Conservation (phyloP, 2,888 invertebrate genomes). For the Drosophila greeni region DNA sequence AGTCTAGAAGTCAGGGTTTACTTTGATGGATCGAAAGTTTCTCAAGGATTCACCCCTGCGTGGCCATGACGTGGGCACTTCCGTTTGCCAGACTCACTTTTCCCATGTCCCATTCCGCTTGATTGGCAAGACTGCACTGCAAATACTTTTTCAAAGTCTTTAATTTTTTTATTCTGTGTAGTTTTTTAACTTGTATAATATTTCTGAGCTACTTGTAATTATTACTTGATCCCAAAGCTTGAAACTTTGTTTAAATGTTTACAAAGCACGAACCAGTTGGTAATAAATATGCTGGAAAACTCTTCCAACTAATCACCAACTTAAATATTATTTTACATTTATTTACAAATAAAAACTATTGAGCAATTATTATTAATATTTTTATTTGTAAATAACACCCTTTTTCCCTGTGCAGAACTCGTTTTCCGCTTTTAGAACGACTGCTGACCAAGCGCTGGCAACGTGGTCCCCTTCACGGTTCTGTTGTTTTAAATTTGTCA, state of each 20-base stretch:
- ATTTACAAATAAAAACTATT: neutral
- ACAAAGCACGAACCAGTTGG: too few relatives aligned
- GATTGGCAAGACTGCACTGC: conserved; percentile 9
- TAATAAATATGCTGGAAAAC: too few relatives aligned
- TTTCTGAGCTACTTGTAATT: too few relatives aligned
- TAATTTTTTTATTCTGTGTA: too few relatives aligned
- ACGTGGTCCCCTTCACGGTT: conserved; percentile 71
- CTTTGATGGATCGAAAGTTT: conserved; percentile 31
- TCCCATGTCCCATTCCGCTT: conserved; percentile 19
- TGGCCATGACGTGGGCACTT: conserved; percentile 17
- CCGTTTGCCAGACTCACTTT: neutral
- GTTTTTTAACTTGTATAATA: too few relatives aligned
- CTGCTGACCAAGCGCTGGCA: conserved; percentile 25
- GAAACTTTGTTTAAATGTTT: too few relatives aligned
- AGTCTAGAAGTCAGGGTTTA: conserved; percentile 9
- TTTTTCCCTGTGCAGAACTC: conserved; percentile 22
- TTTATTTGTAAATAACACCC: neutral
- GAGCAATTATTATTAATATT: neutral
- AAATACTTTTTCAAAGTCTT: neutral
- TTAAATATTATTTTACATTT: neutral
- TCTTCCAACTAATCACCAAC: too few relatives aligned
- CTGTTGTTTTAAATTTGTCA: conserved; percentile 74
- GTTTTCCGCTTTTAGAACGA: neutral
- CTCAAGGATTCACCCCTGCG: conserved; percentile 20
- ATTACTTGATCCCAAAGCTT: too few relatives aligned